Evolutionary conservation across 2,888 invertebrate species (phyloP).

Genomic region (Belgica antarctica): DNA sequence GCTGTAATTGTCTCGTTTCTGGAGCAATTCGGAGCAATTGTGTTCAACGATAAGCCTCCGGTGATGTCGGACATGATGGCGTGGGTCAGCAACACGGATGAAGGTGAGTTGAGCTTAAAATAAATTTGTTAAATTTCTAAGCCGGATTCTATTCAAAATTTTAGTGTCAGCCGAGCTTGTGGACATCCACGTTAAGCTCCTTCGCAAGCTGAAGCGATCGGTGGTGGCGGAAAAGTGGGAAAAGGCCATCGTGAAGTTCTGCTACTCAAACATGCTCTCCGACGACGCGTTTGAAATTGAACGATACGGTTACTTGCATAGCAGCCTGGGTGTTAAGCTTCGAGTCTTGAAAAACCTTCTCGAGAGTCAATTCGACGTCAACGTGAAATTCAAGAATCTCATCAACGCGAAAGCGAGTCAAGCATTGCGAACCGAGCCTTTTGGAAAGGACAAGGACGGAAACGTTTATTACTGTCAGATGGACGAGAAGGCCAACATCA

Average conservation of each 20-base stretch:
- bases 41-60: slow-evolving; percentile 25
- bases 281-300: slow-evolving; percentile 96
- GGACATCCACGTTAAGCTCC: slow-evolving; percentile 83
- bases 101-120: slow-evolving; percentile 3
- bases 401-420: slow-evolving; percentile 74
- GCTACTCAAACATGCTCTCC: slow-evolving; percentile 80
- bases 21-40: slow-evolving; percentile 11
- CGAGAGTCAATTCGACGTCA: slow-evolving; percentile 92
- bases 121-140: too few relatives aligned
- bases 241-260: slow-evolving; percentile 82
- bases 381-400: slow-evolving; percentile 87
- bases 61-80: slow-evolving; percentile 26
- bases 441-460: slow-evolving; percentile 89
- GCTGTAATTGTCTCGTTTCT: slow-evolving; percentile 35
- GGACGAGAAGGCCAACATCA: slow-evolving; percentile 82
- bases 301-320: slow-evolving; percentile 91
- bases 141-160: slow-evolving; percentile 31
- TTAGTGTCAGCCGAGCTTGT: slow-evolving; percentile 73
- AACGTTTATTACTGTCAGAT: slow-evolving; percentile 92
- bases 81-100: slow-evolving; percentile 29
- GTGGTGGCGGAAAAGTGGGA: slow-evolving; percentile 89
- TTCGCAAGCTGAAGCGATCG: slow-evolving; percentile 80
- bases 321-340: slow-evolving; percentile 83
- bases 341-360: slow-evolving; percentile 76
- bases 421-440: slow-evolving; percentile 80